Evolutionary conservation across 2,797 vertebrate genomes (phyloP).

Genomic region (Varecia variegata): DNA sequence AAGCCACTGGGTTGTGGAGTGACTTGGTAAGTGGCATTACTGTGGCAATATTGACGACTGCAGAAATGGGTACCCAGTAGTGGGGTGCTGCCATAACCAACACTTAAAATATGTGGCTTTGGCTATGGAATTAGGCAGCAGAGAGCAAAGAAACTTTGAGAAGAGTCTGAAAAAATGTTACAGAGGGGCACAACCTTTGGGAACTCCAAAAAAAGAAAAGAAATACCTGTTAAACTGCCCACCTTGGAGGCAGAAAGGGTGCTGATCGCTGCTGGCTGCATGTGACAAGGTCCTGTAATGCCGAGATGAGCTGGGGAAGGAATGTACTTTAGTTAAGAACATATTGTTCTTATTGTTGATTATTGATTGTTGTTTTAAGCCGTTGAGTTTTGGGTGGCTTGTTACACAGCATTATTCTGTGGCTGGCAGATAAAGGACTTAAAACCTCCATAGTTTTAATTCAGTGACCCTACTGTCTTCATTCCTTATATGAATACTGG

Average conservation of each 20-base stretch:
- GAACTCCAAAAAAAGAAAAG: neutral
- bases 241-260: neutral
- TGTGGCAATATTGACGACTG: neutral
- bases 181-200: neutral
- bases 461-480: neutral
- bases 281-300: neutral
- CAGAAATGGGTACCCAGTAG: neutral
- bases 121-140: neutral
- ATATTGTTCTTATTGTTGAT: neutral
- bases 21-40: neutral
- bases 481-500: neutral
- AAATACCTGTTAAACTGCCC: neutral
- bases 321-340: neutral
- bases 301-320: neutral
- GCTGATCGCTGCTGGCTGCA: neutral
- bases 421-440: neutral
- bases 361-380: neutral
- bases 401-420: neutral
- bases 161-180: neutral
- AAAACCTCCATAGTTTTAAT: conserved; percentile 27
- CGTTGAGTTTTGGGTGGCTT: neutral
- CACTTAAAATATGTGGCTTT: neutral
- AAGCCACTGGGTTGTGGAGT: neutral
- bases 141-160: neutral
- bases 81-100: neutral